phyloP scores from a whole-genome alignment of 2,888 invertebrate species.

The Drepanosiphum platanoidis region DNA sequence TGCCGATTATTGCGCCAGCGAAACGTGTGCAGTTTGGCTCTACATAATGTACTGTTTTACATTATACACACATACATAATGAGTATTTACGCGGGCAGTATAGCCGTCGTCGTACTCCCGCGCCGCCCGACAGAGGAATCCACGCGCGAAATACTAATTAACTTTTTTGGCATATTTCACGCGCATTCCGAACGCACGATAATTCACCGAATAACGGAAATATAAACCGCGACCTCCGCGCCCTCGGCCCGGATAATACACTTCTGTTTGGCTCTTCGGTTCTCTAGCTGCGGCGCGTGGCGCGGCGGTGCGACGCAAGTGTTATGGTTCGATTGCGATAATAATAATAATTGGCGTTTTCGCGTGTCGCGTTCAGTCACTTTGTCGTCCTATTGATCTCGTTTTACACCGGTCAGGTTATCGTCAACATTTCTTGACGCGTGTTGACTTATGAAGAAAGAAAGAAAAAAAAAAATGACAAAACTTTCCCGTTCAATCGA shows the following conservation, averaged over 20 bases:
- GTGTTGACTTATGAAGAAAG: too few relatives aligned
- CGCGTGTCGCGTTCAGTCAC: too few relatives aligned
- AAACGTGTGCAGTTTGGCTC: conserved; percentile 25
- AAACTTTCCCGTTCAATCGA: too few relatives aligned
- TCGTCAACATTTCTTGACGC: too few relatives aligned
- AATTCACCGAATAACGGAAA: not conserved
- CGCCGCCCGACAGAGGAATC: not conserved
- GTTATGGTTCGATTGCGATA: too few relatives aligned
- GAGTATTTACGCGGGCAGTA: too few relatives aligned
- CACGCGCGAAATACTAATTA: conserved; percentile 30
- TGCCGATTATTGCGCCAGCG: conserved; percentile 44
- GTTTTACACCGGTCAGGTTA: too few relatives aligned
- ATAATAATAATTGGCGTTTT: too few relatives aligned
- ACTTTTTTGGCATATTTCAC: conserved; percentile 40
- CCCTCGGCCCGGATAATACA: not conserved
- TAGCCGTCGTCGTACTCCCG: not conserved
- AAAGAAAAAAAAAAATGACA: too few relatives aligned
- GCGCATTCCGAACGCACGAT: not conserved
- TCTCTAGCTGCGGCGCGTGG: not conserved
- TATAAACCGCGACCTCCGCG: not conserved
- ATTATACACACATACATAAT: not conserved
- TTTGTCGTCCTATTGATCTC: too few relatives aligned
- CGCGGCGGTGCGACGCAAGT: too few relatives aligned
- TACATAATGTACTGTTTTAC: not conserved
- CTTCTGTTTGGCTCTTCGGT: not conserved